Conservation (phyloP, 2,888 invertebrate species). For the Mayetiola destructor region DNA sequence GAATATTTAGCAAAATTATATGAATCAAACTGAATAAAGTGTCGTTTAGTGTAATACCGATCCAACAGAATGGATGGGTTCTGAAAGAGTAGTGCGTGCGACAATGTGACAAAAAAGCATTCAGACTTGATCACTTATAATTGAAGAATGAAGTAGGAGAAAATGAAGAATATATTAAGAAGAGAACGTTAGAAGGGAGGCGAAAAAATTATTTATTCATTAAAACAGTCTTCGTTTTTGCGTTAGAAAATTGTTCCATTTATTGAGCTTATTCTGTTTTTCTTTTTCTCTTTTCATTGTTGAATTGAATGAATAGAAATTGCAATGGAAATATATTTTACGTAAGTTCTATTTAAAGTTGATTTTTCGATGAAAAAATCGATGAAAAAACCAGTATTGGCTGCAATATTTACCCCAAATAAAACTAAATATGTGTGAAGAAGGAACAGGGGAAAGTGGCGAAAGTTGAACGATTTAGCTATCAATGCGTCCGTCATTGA, state of each 20-base stretch:
- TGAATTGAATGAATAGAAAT: background rate
- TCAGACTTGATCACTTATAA: background rate
- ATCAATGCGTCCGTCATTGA: background rate
- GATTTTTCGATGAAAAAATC: background rate
- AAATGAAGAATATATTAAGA: background rate
- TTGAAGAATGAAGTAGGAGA: background rate
- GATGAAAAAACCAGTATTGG: background rate
- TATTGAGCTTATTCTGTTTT: no score
- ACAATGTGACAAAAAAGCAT: background rate
- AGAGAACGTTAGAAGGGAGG: background rate
- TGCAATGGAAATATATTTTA: background rate
- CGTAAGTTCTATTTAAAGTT: conserved; percentile 6
- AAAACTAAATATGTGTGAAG: background rate
- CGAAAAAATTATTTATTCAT: background rate
- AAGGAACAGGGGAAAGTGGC: background rate
- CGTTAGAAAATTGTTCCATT: background rate
- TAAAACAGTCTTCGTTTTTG: background rate
- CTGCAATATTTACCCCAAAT: background rate
- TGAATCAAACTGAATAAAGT: background rate
- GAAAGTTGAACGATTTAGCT: background rate
- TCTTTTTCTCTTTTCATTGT: no score
- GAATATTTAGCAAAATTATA: conserved; percentile 2
- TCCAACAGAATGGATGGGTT: background rate
- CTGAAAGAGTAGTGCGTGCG: background rate
- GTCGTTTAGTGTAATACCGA: background rate